Percentiles rank a stretch among this genome's conserved stretches.
Evolutionary conservation across 2,113 vertebrate genomes (phyloP).

Genomic region (Rhagologus leucostigma): DNA sequence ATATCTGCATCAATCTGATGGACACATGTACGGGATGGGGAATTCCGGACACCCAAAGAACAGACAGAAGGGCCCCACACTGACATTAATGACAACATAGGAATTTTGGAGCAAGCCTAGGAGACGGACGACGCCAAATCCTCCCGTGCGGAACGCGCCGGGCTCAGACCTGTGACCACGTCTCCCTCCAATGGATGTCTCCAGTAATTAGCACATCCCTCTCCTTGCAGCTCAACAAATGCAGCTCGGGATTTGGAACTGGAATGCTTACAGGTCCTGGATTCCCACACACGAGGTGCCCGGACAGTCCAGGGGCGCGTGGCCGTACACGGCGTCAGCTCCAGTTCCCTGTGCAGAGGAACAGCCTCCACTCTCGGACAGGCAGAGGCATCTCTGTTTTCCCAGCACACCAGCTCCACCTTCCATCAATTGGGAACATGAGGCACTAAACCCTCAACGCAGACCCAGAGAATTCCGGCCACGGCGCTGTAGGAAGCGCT

Average conservation of each 20-base stretch:
- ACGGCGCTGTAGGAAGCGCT: fast-evolving
- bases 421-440: neutral
- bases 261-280: fast-evolving
- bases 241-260: neutral
- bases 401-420: neutral
- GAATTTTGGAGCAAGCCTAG: neutral
- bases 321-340: neutral
- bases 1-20: fast-evolving
- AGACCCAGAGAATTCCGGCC: neutral
- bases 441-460: neutral
- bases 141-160: neutral
- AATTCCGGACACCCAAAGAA: neutral
- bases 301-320: fast-evolving
- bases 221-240: neutral
- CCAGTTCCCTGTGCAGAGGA: neutral
- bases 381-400: neutral
- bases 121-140: neutral
- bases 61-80: neutral
- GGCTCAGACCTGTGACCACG: neutral
- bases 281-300: fast-evolving
- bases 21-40: fast-evolving
- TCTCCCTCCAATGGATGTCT: slow-evolving; percentile 52
- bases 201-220: neutral
- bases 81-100: neutral
- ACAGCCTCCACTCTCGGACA: neutral